Evolutionary conservation across 1,140 invertebrate genomes (phyloP), one percentile per base, ranked within the genome.

Genomic region (Drosophila ercepeae): DNA sequence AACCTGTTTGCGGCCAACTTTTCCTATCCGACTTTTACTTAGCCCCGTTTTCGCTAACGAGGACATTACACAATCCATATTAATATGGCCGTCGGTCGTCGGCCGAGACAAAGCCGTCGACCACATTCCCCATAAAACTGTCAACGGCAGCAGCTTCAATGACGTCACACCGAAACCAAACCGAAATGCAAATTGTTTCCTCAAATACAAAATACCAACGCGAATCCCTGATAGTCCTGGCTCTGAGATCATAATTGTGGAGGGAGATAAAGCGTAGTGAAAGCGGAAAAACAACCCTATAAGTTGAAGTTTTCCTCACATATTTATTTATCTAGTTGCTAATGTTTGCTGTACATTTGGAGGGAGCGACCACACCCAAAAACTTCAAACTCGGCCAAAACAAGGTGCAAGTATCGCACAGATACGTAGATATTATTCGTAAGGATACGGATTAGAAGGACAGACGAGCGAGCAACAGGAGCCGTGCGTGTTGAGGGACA

Each of bases 391-490:
- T 42, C 50, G 69, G 60, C 69, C 36, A 63, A 63, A 45, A 41
- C 39, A 13, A 44, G 46, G 39, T 8, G 27, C 27, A 59, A 21
- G 67, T 69, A 25, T 50, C n/a, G n/a, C 32, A 45, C 36, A 2
- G 21, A 21, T 21, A 21, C 21, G 21, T 21, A 44, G 18, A 50
- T 36, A 50, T 16, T 25, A 3, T n/a, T n/a, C n/a, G n/a, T n/a
- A 41, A 11, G 32, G 45, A 27, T 61, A 44, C 11, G 8, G 32
- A 21, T 32, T 32, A 4, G 0, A 39, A 41, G 39, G 27, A 25
- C n/a, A n/a, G n/a, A n/a, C 14, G 34, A 36, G 32, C 21, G 57
- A 72, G 79, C 81, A 83, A 75, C 75, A 83, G 79, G 79, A 79
- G 48, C 39, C 45, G 41, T 63, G 61, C 73, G 78, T 81, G 72